Evolutionary conservation across 2,797 vertebrate species (phyloP).

Genomic region (Chiloscyllium punctatum): DNA sequence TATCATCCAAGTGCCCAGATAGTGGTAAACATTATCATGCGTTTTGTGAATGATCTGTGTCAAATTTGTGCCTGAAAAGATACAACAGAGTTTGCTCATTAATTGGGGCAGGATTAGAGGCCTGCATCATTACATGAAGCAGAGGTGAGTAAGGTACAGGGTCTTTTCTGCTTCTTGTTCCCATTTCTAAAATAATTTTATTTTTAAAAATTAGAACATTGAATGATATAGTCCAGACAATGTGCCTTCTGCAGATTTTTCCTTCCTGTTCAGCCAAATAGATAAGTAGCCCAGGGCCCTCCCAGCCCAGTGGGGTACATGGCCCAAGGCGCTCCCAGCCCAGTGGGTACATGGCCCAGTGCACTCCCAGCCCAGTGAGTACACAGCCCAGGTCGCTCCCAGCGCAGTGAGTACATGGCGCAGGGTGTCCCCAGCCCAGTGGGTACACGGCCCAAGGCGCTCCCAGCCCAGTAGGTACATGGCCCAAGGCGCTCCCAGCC

Average conservation of each 20-base stretch:
- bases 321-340: too few species aligned
- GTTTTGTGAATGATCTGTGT: neutral
- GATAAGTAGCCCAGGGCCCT: neutral
- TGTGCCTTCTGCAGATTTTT: neutral
- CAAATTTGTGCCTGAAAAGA: neutral
- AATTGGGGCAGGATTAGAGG: neutral
- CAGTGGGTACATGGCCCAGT: too few species aligned
- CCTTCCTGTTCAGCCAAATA: neutral
- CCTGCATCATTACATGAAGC: neutral
- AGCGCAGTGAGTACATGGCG: neutral
- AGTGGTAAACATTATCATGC: neutral
- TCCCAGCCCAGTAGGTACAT: neutral
- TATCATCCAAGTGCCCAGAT: neutral
- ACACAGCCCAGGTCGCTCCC: too few species aligned
- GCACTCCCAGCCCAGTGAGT: too few species aligned
- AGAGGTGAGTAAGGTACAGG: neutral
- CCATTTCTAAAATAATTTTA: neutral
- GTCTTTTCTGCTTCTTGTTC: neutral
- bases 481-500: neutral
- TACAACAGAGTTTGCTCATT: neutral
- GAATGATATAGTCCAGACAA: neutral
- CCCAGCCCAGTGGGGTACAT: neutral
- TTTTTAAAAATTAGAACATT: neutral
- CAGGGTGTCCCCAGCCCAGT: neutral
- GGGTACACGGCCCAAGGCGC: neutral